Conservation (phyloP, 2,113 vertebrate genomes). For the Protobothrops flavoviridis region DNA sequence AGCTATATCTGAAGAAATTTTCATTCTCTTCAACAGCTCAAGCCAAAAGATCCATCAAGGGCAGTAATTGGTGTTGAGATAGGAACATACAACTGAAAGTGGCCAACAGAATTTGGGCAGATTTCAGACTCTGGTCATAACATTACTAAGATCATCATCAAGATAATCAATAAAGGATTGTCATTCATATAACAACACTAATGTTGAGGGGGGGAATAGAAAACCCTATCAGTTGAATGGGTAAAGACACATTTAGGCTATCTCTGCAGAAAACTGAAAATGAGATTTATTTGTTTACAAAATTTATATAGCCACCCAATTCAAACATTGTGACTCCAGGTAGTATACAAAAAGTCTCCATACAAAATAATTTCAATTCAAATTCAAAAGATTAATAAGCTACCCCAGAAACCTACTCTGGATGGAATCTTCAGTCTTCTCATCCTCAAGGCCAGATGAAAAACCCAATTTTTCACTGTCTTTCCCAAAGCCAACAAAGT, state of each 20-base stretch:
- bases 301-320: background rate
- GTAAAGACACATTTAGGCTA: background rate
- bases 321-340: background rate
- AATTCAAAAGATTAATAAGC: background rate
- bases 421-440: background rate
- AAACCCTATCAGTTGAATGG: background rate
- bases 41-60: background rate
- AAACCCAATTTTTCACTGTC: background rate
- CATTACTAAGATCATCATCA: background rate
- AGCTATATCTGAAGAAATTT: background rate
- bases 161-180: background rate
- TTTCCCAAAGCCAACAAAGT: background rate
- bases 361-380: background rate
- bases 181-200: background rate
- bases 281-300: background rate
- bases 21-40: background rate
- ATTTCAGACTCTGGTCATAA: background rate
- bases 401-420: background rate
- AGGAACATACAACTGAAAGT: background rate
- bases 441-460: background rate
- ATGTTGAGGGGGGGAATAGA: background rate
- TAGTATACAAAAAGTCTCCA: background rate
- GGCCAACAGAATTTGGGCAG: background rate
- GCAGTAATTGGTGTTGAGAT: background rate
- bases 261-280: background rate